phyloP scores from a whole-genome alignment of 2,113 vertebrate species.

The Nerophis ophidion region DNA sequence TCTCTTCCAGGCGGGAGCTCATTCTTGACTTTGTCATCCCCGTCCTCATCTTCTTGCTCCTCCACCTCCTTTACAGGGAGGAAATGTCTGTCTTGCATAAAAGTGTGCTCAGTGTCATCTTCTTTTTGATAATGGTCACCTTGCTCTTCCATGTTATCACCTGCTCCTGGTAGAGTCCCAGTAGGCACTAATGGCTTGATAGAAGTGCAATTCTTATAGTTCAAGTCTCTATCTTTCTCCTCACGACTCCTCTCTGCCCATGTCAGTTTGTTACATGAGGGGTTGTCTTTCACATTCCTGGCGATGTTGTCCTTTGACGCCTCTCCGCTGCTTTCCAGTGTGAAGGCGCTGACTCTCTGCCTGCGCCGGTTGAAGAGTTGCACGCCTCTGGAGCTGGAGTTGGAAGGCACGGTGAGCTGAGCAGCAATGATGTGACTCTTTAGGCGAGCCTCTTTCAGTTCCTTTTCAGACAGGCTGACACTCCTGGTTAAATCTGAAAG shows the following conservation, averaged over 20 bases:
- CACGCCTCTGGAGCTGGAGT: slow-evolving; percentile 84
- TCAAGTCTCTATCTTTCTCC: slow-evolving; percentile 31
- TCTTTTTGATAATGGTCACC: slow-evolving; percentile 48
- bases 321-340: slow-evolving; percentile 68
- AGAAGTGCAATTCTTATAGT: slow-evolving; percentile 45
- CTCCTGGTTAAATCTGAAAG: slow-evolving; percentile 78
- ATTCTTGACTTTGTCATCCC: slow-evolving; percentile 35
- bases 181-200: slow-evolving; percentile 31
- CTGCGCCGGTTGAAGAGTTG: slow-evolving; percentile 89
- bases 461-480: slow-evolving; percentile 85
- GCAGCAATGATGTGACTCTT: slow-evolving; percentile 85
- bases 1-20: slow-evolving; percentile 40
- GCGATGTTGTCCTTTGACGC: slow-evolving; percentile 31
- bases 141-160: slow-evolving; percentile 72
- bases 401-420: slow-evolving; percentile 83
- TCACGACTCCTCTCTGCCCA: slow-evolving; percentile 68
- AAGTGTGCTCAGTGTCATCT: slow-evolving; percentile 30
- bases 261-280: slow-evolving; percentile 52
- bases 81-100: slow-evolving; percentile 68
- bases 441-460: slow-evolving; percentile 85
- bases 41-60: slow-evolving; percentile 50
- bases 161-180: slow-evolving; percentile 14
- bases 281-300: slow-evolving; percentile 42
- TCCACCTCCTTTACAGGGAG: slow-evolving; percentile 69
- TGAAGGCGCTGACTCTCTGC: slow-evolving; percentile 84